Conservation (phyloP, 2,888 invertebrate species). For the Macaria liturata region DNA sequence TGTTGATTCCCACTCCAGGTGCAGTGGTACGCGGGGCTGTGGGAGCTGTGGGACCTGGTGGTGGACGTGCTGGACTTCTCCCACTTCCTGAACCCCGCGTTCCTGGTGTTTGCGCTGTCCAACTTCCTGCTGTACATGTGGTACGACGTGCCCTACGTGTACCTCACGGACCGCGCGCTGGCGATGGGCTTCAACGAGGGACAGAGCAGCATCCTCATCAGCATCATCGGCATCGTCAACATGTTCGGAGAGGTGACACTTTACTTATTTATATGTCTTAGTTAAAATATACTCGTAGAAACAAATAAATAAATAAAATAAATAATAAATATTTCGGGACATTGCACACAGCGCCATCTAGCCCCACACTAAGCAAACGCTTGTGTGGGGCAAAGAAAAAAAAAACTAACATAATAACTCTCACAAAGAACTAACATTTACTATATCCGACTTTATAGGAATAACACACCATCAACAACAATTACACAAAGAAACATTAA, state of each 20-base stretch:
- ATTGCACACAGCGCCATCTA: too few species aligned
- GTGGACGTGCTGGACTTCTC: conserved; percentile 92
- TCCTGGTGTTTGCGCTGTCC: conserved; percentile 91
- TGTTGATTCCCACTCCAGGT: conserved; percentile 52
- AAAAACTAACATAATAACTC: too few species aligned
- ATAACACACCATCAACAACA: too few species aligned
- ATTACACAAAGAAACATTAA: too few species aligned
- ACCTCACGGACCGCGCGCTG: conserved; percentile 91
- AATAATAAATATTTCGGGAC: too few species aligned
- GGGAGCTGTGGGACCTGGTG: conserved; percentile 90
- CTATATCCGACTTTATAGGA: too few species aligned
- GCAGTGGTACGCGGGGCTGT: conserved; percentile 88
- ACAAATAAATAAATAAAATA: too few species aligned
- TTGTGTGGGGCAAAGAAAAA: too few species aligned
- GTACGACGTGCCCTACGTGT: conserved; percentile 97
- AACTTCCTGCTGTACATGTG: conserved; percentile 96
- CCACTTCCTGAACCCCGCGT: conserved; percentile 89
- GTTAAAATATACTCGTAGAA: too few species aligned
- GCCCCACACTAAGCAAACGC: too few species aligned
- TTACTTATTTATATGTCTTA: too few species aligned
- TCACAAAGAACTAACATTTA: too few species aligned
- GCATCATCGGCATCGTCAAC: conserved; percentile 93
- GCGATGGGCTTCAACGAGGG: conserved; percentile 88
- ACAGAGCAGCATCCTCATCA: conserved; percentile 91
- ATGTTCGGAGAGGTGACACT: conserved; percentile 92